phyloP scores from a whole-genome alignment of 2,797 vertebrate genomes.

The Coracias cyanogaster region DNA sequence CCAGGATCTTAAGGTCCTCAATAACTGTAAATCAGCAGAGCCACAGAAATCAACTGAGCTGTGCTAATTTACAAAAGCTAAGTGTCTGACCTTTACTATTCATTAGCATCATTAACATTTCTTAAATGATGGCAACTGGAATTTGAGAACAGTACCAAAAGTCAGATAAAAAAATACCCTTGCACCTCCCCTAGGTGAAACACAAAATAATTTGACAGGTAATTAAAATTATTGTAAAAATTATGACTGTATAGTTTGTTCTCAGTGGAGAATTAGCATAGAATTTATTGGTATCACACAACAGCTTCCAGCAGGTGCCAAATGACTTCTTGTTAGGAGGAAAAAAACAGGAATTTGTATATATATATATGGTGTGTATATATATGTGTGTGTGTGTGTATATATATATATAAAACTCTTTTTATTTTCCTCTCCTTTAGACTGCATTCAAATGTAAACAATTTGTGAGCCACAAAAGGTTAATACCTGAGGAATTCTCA shows the following conservation, averaged over 20 bases:
- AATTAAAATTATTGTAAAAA: constrained; percentile 77
- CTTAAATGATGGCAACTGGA: constrained; percentile 26
- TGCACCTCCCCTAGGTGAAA: constrained; percentile 12
- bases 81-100: constrained; percentile 26
- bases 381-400: too few species aligned
- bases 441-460: constrained; percentile 63
- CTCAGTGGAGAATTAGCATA: constrained; percentile 75
- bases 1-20: constrained; percentile 1
- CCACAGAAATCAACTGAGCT: constrained; percentile 20
- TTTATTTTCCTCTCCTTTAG: constrained; percentile 65
- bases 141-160: constrained; percentile 28
- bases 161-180: neutral
- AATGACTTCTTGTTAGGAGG: constrained; percentile 57
- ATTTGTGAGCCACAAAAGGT: constrained; percentile 58
- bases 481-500: constrained; percentile 67
- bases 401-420: neutral
- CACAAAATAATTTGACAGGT: constrained; percentile 72
- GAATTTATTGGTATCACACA: constrained; percentile 71
- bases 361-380: too few species aligned
- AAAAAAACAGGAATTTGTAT: constrained; percentile 46
- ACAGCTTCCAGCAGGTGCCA: constrained; percentile 64
- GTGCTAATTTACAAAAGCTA: constrained; percentile 31
- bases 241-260: constrained; percentile 55
- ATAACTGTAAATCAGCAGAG: constrained; percentile 27
- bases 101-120: constrained; percentile 48